Conservation (phyloP, 2,888 invertebrate species). For the Coelinius sp. region DNA sequence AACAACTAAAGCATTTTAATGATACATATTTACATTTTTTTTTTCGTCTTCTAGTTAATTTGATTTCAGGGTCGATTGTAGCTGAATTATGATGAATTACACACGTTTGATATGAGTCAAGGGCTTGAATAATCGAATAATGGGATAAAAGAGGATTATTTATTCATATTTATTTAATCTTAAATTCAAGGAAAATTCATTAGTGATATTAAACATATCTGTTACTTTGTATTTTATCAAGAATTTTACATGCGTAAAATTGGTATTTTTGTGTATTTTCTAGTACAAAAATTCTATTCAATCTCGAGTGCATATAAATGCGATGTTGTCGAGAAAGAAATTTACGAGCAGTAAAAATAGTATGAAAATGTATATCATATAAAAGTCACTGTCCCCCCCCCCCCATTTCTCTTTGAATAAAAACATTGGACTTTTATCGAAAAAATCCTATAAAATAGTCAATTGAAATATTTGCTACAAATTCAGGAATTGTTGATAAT, state of each 20-base stretch:
- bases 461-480: too few relatives aligned
- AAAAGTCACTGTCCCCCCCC: background rate
- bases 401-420: background rate
- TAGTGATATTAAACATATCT: background rate
- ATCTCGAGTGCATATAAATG: background rate
- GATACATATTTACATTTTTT: conserved; percentile 60
- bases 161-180: background rate
- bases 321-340: background rate
- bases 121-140: background rate
- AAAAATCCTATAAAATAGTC: too few relatives aligned
- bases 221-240: background rate
- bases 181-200: background rate
- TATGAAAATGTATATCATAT: conserved; percentile 3
- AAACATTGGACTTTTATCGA: background rate
- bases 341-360: background rate
- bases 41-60: background rate
- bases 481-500: background rate
- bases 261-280: background rate
- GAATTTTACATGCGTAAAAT: background rate
- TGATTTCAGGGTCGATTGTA: conserved; percentile 17
- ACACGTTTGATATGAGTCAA: conserved; percentile 19
- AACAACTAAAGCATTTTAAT: conserved; percentile 59
- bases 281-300: background rate
- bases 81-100: conserved; percentile 29
- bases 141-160: background rate